Conservation (phyloP, 2,888 invertebrate species). For the Salpingus planirostris region DNA sequence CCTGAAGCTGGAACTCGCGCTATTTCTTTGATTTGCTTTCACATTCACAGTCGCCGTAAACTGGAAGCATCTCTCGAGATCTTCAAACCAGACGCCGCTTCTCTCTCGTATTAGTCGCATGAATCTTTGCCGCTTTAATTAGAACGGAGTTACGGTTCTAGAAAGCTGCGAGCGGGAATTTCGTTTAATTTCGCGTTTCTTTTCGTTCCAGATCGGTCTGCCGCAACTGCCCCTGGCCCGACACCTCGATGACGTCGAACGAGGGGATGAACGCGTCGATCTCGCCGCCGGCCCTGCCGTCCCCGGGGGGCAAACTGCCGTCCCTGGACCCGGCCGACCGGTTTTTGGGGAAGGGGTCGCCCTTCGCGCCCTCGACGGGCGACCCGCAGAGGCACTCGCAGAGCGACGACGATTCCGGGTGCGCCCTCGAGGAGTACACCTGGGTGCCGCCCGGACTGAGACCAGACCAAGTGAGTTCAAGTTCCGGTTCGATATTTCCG, state of each 20-base stretch:
- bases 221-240: conserved; percentile 69
- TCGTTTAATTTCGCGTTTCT: no score
- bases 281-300: conserved; percentile 37
- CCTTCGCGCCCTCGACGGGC: conserved; percentile 39
- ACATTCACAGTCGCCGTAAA: no score
- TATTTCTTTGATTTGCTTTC: no score
- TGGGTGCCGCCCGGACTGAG: conserved; percentile 96
- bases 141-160: no score
- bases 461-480: conserved; percentile 87
- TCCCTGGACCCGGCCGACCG: conserved; percentile 46
- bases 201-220: conserved; percentile 78
- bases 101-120: no score
- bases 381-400: conserved; percentile 81
- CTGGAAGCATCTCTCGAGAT: no score
- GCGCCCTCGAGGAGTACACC: conserved; percentile 94
- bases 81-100: no score
- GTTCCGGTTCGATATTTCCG: no score
- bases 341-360: conserved; percentile 51
- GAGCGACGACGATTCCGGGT: conserved; percentile 96
- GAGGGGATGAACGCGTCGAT: conserved; percentile 40
- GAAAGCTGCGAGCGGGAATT: no score
- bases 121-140: no score
- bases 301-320: conserved; percentile 39
- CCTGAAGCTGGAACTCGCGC: no score
- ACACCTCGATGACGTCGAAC: conserved; percentile 43